Evolutionary conservation across 2,113 vertebrate genomes (phyloP), one percentile per base, ranked within the genome.

Genomic region (Etia nguti): DNA sequence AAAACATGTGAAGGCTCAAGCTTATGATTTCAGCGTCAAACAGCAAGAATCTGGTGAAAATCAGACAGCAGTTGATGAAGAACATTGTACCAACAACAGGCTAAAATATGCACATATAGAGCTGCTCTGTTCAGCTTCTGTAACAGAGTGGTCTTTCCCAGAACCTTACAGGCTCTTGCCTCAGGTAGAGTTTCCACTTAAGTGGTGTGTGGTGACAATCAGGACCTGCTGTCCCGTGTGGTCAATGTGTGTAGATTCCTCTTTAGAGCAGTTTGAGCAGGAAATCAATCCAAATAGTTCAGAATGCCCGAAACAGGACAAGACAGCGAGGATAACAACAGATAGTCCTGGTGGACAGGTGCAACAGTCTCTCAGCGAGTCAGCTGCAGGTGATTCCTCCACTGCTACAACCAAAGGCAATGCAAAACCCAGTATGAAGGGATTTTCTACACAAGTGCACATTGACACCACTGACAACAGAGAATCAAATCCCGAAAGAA

Each of bases 31-130:
- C 0, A 84, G 4, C 3, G 2, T 20, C 9, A 2, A 52, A 57
- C 1, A 8, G 81, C 83, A 48, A 9, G 10, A 80, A 29, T n/a
- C 3, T 54, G 73, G 3, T 48, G 22, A 56, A 18, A 83, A 41
- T 65, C 70, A 88, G 12, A 31, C 22, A 4, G 16, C 5, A 68
- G 68, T 6, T 77, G 54, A 86, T 57, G 57, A 88, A 34, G 54
- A 18, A 4, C 54, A 31, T 2, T 8, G 46, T 6, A 46, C n/a
- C 29, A 24, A 31, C 26, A 65, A 16, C 6, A 86, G 50, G 16
- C 31, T 94, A 24, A 85, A 89, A 55, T 75, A 79, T 82, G 94
- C 79, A n/a, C 26, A 18, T 83, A n/a, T 41, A 8, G 56, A 92
- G 31, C 2, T 60, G 2, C 18, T 93, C 54, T 56, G 24, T 83